Percentiles rank a stretch among this genome's conserved stretches.
phyloP scores from a whole-genome alignment of 2,113 vertebrate species.

The Mobula birostris region DNA sequence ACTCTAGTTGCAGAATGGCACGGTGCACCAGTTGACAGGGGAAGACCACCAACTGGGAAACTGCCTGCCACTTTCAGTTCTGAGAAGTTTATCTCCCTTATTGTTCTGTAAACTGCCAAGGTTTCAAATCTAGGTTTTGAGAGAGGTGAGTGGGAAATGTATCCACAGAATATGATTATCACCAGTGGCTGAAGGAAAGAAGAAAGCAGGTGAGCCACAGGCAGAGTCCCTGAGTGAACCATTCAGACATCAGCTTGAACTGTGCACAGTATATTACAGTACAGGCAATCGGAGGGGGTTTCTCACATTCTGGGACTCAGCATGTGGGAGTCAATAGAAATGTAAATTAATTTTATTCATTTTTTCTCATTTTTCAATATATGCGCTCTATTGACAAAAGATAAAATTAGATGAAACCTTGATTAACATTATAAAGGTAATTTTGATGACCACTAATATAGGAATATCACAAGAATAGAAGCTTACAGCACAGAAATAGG shows the following conservation, averaged over 20 bases:
- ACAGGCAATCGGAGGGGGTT: too few relatives aligned
- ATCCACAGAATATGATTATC: not conserved
- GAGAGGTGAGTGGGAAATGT: not conserved
- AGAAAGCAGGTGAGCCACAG: not conserved
- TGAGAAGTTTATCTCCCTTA: not conserved
- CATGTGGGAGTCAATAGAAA: not conserved
- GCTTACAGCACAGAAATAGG: too few relatives aligned
- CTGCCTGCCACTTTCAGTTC: not conserved
- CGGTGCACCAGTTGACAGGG: not conserved
- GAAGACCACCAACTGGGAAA: not conserved
- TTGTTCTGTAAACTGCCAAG: too few relatives aligned
- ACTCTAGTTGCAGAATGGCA: too few relatives aligned
- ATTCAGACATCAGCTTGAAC: not conserved
- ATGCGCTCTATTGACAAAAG: not conserved
- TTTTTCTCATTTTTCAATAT: not conserved
- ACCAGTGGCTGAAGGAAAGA: not conserved
- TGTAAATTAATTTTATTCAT: not conserved
- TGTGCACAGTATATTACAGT: not conserved
- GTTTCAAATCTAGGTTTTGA: not conserved
- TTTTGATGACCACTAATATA: not conserved
- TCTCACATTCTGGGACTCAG: not conserved
- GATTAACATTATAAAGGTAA: not conserved
- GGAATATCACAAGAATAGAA: not conserved
- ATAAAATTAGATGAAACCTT: not conserved
- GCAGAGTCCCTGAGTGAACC: not conserved